Evolutionary conservation across 2,797 vertebrate genomes (phyloP), one percentile per base, ranked within the genome.

Genomic region (Lacerta bilineata): DNA sequence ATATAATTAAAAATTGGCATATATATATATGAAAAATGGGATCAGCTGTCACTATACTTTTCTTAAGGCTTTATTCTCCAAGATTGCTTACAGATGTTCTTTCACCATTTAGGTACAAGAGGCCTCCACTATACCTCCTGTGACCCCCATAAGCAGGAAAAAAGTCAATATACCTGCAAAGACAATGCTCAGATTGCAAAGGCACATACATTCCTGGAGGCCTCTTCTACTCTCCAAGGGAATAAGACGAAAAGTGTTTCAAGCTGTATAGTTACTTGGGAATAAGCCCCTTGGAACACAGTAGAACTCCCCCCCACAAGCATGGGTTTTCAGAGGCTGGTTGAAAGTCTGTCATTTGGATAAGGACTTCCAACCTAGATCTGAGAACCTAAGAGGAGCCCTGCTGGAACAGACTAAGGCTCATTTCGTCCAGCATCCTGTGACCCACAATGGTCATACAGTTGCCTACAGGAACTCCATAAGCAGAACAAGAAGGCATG

Each of bases 41-140:
- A 77, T 82, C 71, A 82, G 79, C 20, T 36, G 17, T 81, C 43
- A 55, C 43, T 82, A 1, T 64, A 64, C 61, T 64, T 64, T 64
- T 64, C 61, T 64, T 13, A 50, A 36, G 64, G 41, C 18, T 75
- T 86, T 41, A 82, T 77, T 86, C 59, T n/a, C n/a, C 27, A 13
- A 85, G 59, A 85, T 85, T 55, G 33, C 43, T 80, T 83, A 27
- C 81, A 78, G 72, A 88, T 88, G 87, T 88, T 55, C 20, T 76
- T 82, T 82, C 61, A 69, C 18, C 27, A n/a, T 39, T 18, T 71
- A 59, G 66, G 39, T 18, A 61, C 39, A 20, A 1, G 46, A 43
- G 43, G 66, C 39, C 43, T 78, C 33, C 41, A 33, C 43, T 75
- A 75, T 33, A 29, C 2, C 4, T 77, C 64, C 66, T 20, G 76